phyloP scores from a whole-genome alignment of 2,888 invertebrate species.

The Noctuana brunneofusca region DNA sequence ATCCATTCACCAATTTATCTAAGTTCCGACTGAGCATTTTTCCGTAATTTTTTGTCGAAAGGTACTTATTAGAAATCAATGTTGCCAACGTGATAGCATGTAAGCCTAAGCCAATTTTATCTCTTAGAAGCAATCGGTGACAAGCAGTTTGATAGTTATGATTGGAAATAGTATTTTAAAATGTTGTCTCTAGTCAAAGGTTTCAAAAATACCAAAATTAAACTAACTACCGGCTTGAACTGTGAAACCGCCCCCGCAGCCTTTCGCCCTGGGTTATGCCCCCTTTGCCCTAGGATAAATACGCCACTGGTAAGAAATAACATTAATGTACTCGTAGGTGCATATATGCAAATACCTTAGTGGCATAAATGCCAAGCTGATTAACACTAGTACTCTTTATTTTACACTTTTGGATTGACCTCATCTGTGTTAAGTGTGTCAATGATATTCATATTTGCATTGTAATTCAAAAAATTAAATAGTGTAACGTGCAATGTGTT shows the following conservation, averaged over 20 bases:
- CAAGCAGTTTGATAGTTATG: too few relatives aligned
- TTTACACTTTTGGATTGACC: slow-evolving; percentile 27
- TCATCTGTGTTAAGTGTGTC: slow-evolving; percentile 22
- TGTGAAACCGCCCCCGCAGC: not conserved
- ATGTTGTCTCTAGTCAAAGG: too few relatives aligned
- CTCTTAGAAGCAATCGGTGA: too few relatives aligned
- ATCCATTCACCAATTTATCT: too few relatives aligned
- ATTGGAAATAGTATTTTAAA: too few relatives aligned
- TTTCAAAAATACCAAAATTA: not conserved
- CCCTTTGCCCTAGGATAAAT: too few relatives aligned
- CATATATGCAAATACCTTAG: not conserved
- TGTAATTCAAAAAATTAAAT: not conserved
- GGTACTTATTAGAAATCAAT: too few relatives aligned
- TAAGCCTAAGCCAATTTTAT: too few relatives aligned
- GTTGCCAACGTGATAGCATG: too few relatives aligned
- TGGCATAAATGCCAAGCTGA: slow-evolving; percentile 8
- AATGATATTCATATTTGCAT: slow-evolving; percentile 25
- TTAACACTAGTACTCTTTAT: slow-evolving; percentile 12
- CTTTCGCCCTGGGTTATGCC: not conserved
- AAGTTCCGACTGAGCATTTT: too few relatives aligned
- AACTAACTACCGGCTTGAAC: not conserved
- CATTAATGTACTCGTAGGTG: not conserved
- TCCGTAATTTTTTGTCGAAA: too few relatives aligned
- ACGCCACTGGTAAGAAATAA: not conserved
- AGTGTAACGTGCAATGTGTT: not conserved